Percentiles rank a stretch among this genome's conserved stretches.
phyloP scores from a whole-genome alignment of 2,888 invertebrate genomes.

The Stenodema calcarata region DNA sequence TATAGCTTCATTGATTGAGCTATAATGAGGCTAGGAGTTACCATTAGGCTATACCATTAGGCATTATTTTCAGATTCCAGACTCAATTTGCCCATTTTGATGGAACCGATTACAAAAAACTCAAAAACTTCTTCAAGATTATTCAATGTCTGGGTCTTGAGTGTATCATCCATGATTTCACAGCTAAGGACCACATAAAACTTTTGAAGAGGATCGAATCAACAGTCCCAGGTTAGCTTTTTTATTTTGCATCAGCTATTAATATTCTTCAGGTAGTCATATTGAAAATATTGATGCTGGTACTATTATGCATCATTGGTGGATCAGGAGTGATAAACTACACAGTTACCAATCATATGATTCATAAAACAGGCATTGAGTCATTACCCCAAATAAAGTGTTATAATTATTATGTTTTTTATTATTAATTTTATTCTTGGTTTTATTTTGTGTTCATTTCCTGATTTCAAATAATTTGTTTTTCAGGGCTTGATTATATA shows the following conservation, averaged over 20 bases:
- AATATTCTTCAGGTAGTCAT: too few species aligned
- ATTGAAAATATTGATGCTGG: too few species aligned
- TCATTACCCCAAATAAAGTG: too few species aligned
- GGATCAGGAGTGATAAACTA: too few species aligned
- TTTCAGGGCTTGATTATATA: conserved; percentile 23
- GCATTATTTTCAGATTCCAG: not conserved
- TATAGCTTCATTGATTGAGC: too few species aligned
- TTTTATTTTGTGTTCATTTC: not conserved
- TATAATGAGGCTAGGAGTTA: too few species aligned
- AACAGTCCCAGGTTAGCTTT: not conserved
- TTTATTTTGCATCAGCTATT: not conserved
- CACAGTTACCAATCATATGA: too few species aligned
- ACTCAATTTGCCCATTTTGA: not conserved
- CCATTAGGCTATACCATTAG: too few species aligned
- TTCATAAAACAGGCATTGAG: too few species aligned
- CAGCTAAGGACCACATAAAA: conserved; percentile 22
- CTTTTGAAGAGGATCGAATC: conserved; percentile 27
- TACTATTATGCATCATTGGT: too few species aligned
- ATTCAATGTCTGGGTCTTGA: not conserved
- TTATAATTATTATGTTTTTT: too few species aligned
- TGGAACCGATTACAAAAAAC: conserved; percentile 17
- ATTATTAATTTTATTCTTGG: too few species aligned
- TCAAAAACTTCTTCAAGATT: conserved; percentile 13
- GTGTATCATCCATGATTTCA: not conserved
- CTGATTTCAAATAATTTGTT: not conserved